These are phyloP conservation scores for Tetanocera ferruginea DNA, from an alignment of 2,888 invertebrate species.

Conservation along the genomic window DNA sequence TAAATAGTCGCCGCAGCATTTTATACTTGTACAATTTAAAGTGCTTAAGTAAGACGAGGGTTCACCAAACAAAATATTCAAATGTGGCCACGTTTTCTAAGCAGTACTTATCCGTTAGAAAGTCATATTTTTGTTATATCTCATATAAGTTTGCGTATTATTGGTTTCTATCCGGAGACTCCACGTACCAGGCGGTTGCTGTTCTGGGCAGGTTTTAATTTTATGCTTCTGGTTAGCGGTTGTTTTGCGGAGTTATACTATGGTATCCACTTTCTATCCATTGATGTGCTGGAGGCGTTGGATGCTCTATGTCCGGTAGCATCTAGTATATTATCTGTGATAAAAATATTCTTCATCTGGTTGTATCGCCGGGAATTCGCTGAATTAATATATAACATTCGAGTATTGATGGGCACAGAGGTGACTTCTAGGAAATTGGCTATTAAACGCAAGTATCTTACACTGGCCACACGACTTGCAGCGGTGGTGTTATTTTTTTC, in stretches of 20 bases:
- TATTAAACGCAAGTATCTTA: conserved; percentile 51
- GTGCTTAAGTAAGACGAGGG: too few relatives aligned
- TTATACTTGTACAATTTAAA: too few relatives aligned
- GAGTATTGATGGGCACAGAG: conserved; percentile 51
- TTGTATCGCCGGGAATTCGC: conserved; percentile 56
- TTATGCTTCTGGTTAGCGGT: conserved; percentile 55
- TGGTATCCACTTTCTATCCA: conserved; percentile 56
- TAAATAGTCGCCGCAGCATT: too few relatives aligned
- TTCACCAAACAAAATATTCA: too few relatives aligned
- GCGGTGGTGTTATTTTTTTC: conserved; percentile 51
- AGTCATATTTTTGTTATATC: conserved; percentile 58
- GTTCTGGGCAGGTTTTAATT: conserved; percentile 56
- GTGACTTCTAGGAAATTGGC: conserved; percentile 43
- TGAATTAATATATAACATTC: conserved; percentile 51
- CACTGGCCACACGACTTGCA: conserved; percentile 55
- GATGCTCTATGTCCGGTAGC: conserved; percentile 63
- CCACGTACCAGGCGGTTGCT: conserved; percentile 42
- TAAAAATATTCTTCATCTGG: conserved; percentile 59
- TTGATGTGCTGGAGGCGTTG: conserved; percentile 55
- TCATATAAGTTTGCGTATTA: conserved; percentile 52
- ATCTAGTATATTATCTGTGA: conserved; percentile 57
- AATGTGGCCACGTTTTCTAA: conserved; percentile 58
- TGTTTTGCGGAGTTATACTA: conserved; percentile 57
- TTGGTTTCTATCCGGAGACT: conserved; percentile 62
- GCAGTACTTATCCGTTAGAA: conserved; percentile 54